Evolutionary conservation across 2,113 vertebrate genomes (phyloP), one percentile per base, ranked within the genome.

Genomic region (Puma concolor): DNA sequence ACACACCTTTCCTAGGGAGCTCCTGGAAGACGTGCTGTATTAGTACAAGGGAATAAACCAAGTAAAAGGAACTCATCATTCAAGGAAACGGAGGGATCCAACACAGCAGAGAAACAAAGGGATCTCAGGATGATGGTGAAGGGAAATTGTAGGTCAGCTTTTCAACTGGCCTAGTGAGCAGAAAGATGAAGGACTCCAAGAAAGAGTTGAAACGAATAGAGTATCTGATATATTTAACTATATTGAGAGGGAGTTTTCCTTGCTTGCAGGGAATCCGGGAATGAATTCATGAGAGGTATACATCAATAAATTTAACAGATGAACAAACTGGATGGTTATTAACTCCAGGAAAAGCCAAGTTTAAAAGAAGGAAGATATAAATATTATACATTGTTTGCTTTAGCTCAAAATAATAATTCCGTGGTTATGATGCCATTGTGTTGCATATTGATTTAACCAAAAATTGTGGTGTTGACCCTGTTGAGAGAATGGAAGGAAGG

Each of bases 321-420:
- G 41, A 91, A 88, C 48, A 52, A 92, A 91, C 14, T 69, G 74
- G 90, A 77, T 92, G 52, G 67, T 72, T 74, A 41, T 91, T 95
- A 94, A 96, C 9, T 84, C 54, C 48, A 27, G 67, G 48, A 71
- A 77, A 90, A 96, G 92, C 15, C 60, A 91, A 81, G 15, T 63
- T 94, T 80, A 67, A 97, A 88, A 93, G 66, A 94, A 94, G 54
- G 41, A 71, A 90, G 36, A 79, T 86, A 74, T 52, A 57, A 57
- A 63, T 76, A n/a, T 31, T 60, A 29, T 52, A 21, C 15, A 85
- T 69, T 85, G 17, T 63, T 84, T 95, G 89, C 11, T 17, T 92
- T 44, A 74, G 69, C 63, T 91, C 48, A 95, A 69, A 88, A 85
- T 96, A 95, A 74, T 77, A 72, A 88, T 91, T 83, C 33, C 6